These are phyloP conservation scores for Pterocles burchelli DNA, from an alignment of 2,113 vertebrate species.

Conservation along the genomic window DNA sequence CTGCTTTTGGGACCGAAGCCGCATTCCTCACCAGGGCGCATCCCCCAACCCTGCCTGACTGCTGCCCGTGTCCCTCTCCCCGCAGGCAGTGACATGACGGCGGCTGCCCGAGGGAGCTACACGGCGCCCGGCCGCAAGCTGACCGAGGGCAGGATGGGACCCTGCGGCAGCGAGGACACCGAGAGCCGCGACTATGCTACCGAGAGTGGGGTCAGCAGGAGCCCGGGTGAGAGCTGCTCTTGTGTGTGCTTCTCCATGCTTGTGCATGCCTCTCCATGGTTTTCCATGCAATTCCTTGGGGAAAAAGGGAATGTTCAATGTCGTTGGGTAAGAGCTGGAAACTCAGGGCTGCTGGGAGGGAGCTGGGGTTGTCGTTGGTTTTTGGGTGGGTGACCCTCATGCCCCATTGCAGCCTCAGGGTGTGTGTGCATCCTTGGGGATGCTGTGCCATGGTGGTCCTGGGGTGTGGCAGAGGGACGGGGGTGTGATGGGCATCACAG, in stretches of 20 bases:
- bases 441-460: not conserved
- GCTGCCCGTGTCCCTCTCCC: not conserved
- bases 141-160: conserved; percentile 47
- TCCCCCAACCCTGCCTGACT: not conserved
- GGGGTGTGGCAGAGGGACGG: accelerated
- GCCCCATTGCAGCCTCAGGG: not conserved
- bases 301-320: not conserved
- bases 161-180: conserved; percentile 15
- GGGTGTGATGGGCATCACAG: not conserved
- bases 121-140: conserved; percentile 26
- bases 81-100: conserved; percentile 31
- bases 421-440: accelerated
- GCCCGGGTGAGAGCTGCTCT: conserved; percentile 64
- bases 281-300: not conserved
- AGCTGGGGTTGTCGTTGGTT: not conserved
- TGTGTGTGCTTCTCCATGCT: accelerated
- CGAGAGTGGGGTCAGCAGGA: conserved; percentile 44
- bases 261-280: accelerated
- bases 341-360: not conserved
- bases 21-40: no score
- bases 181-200: conserved; percentile 6
- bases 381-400: not conserved
- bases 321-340: not conserved
- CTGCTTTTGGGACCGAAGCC: no score
- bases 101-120: conserved; percentile 37